Evolutionary conservation across 1,140 invertebrate species (phyloP).

Genomic region (Portunus trituberculatus): DNA sequence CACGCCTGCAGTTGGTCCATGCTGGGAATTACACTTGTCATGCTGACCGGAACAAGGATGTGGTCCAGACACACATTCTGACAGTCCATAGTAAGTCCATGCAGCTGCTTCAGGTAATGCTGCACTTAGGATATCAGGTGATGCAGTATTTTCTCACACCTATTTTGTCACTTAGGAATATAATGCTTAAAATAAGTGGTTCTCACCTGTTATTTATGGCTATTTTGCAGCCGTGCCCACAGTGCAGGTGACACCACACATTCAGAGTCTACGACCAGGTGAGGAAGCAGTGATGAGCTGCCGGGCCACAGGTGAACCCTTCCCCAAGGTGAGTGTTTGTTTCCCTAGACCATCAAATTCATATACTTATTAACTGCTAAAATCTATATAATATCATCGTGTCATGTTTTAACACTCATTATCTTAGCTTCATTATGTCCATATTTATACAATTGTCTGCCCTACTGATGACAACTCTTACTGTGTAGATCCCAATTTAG

Average conservation of each 20-base stretch:
- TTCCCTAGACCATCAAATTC: neutral
- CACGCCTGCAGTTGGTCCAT: conserved; percentile 87
- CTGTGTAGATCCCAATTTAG: neutral
- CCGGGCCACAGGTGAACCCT: conserved; percentile 87
- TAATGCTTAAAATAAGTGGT: too few species aligned
- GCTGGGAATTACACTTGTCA: conserved; percentile 91
- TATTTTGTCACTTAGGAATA: neutral
- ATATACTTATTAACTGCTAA: too few species aligned
- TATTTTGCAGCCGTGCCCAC: conserved; percentile 84
- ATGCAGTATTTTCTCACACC: neutral
- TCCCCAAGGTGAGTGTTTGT: conserved; percentile 82
- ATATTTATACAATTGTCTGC: too few species aligned
- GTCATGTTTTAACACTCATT: too few species aligned
- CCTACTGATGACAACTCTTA: too few species aligned
- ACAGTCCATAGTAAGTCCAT: conserved; percentile 87
- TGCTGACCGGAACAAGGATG: conserved; percentile 87
- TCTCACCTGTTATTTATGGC: too few species aligned
- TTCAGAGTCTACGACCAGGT: conserved; percentile 85
- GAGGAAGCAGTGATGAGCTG: conserved; percentile 87
- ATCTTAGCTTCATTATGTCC: too few species aligned
- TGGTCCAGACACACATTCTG: conserved; percentile 89
- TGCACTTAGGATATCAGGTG: neutral
- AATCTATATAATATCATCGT: too few species aligned
- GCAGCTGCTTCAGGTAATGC: neutral
- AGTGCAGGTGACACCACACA: conserved; percentile 86